Conservation (phyloP, 2,888 invertebrate species). For the Thera britannica region DNA sequence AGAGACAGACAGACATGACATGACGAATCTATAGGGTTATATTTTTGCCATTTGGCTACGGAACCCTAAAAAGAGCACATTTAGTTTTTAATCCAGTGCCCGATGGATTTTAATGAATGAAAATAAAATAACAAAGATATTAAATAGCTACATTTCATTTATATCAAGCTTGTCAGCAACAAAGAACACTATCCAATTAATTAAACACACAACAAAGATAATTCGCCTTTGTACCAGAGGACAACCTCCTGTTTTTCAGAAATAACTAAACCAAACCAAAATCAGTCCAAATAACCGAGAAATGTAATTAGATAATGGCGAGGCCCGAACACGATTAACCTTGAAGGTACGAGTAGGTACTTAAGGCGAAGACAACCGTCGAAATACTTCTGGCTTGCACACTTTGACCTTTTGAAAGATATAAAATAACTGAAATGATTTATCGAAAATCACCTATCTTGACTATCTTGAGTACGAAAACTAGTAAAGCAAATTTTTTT, state of each 20-base stretch:
- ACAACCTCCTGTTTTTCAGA: constrained; percentile 1
- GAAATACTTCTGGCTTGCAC: too few species aligned
- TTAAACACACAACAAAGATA: constrained; percentile 4
- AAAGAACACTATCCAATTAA: constrained; percentile 1
- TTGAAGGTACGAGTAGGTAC: constrained; percentile 25
- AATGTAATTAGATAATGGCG: constrained; percentile 33
- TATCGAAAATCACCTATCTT: too few species aligned
- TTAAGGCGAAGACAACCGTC: neutral
- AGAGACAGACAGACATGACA: too few species aligned
- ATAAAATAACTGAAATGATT: too few species aligned
- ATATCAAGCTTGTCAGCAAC: neutral
- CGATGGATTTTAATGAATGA: neutral
- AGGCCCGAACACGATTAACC: constrained; percentile 25
- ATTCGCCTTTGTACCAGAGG: neutral
- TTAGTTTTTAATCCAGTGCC: neutral
- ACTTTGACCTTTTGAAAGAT: too few species aligned
- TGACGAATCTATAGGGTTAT: too few species aligned
- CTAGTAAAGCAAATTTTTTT: too few species aligned
- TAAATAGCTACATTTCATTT: too few species aligned
- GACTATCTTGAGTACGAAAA: too few species aligned
- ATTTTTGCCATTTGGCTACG: too few species aligned
- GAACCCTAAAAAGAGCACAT: too few species aligned
- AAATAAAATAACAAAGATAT: neutral
- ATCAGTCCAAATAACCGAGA: constrained; percentile 23
- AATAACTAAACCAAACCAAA: constrained; percentile 15